Evolutionary conservation across 2,797 vertebrate genomes (phyloP).

Genomic region (Poeciliopsis presidionis): DNA sequence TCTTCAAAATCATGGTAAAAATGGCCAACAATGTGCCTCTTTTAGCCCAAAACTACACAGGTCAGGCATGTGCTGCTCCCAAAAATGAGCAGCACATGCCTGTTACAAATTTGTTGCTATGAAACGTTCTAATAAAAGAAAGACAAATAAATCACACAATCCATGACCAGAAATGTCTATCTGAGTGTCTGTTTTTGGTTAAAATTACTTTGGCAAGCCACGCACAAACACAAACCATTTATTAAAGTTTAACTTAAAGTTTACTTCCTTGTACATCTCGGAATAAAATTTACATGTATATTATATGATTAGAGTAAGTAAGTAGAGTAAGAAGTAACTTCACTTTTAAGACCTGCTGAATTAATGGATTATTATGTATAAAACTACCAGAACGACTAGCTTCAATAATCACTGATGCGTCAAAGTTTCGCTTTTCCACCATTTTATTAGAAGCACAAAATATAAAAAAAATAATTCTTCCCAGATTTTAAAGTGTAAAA

Average conservation of each 20-base stretch:
- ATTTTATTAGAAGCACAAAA: neutral
- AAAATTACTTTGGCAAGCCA: neutral
- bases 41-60: neutral
- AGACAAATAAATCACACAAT: neutral
- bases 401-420: neutral
- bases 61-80: neutral
- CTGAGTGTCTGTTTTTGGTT: neutral
- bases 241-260: neutral
- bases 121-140: neutral
- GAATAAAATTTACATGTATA: neutral
- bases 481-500: neutral
- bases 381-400: neutral
- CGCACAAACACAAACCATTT: neutral
- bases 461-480: neutral
- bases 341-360: neutral
- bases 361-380: neutral
- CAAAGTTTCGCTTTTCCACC: neutral
- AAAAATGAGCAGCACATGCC: too few species aligned
- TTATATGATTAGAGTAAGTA: neutral
- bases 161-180: neutral
- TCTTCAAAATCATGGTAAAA: neutral
- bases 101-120: neutral
- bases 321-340: neutral
- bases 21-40: neutral
- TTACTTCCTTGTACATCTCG: neutral